Base-by-base conservation (phyloP, 2,113 vertebrate genomes). In the Indicator maculatus region DNA sequence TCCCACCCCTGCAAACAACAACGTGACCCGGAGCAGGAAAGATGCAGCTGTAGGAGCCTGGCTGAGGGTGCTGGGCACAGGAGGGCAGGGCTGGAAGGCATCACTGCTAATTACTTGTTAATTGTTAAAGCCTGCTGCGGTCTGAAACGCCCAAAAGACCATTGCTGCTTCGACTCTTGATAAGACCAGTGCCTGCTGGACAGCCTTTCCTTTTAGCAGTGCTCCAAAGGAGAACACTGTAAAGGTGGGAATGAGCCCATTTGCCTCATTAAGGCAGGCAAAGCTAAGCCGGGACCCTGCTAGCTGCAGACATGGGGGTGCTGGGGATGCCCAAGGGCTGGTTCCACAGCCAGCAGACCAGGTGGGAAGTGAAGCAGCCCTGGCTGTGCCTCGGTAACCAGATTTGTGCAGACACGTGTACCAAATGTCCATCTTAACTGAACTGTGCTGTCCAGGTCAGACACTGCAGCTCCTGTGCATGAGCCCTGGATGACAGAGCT, bases 21-120 rank as follows among this genome's bases (percentile, higher is more conserved):
- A 55, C 84, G 93, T 95, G 95, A 95, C 95, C 80, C 91, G 93
- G 91, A 95, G 94, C 89, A 95, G 95, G 87, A 92, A 92, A 95
- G 82, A 95, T 93, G 89, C 56, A 95, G 89, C 93, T 91, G 44
- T 39, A 83, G 15, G 64, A 63, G 36, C 17, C 61, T 33, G 27
- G 30, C 44, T 91, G 59, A 83, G 56, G n/a, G 65, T 74, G 33
- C 50, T 3, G 2, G 36, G 79, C 82, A n/a, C 24, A 28, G 59
- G 0, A 1, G 79, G 70, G 71, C 16, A 58, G 85, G 67, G 45
- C 85, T 85, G 56, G n/a, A 69, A 82, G 71, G 78, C 70, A 50
- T 90, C 7, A 82, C 21, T 79, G 15, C 41, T 85, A 66, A 79
- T 90, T 70, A 59, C 23, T 61, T 83, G 80, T 82, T 73, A 87